Conservation (phyloP, 2,888 invertebrate genomes). For the Eristalis pertinax region DNA sequence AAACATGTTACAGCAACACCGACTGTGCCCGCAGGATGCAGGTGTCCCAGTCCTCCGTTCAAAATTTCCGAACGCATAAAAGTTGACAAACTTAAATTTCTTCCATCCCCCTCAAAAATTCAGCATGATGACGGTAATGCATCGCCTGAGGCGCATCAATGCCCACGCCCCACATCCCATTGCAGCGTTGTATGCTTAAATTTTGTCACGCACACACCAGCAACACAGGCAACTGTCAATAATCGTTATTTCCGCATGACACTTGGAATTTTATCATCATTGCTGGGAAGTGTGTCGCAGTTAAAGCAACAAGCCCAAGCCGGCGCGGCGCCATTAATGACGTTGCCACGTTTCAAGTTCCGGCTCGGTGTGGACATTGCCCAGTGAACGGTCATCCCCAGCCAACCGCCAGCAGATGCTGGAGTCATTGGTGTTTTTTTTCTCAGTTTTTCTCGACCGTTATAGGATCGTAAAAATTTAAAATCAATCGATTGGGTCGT, state of each 20-base stretch:
- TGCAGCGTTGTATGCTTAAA: neutral
- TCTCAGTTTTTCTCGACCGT: neutral
- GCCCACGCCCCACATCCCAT: neutral
- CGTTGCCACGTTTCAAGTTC: constrained; percentile 21
- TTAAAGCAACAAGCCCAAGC: constrained; percentile 65
- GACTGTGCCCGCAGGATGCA: neutral
- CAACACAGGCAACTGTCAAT: constrained; percentile 23
- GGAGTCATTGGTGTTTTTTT: constrained; percentile 13
- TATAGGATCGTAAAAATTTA: constrained; percentile 58
- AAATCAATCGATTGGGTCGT: constrained; percentile 57
- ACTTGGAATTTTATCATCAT: constrained; percentile 52
- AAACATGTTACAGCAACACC: neutral
- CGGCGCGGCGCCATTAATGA: constrained; percentile 28
- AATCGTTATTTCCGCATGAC: constrained; percentile 60
- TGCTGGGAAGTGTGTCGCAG: constrained; percentile 42
- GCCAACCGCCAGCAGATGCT: constrained; percentile 23
- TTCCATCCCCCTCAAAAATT: constrained; percentile 18
- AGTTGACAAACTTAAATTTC: constrained; percentile 36
- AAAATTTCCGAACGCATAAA: constrained; percentile 10
- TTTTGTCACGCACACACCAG: constrained; percentile 11
- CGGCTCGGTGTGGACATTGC: neutral
- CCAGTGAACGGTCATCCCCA: constrained; percentile 12
- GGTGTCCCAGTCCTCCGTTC: neutral
- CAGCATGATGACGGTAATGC: constrained; percentile 5
- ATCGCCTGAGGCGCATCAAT: constrained; percentile 9